These are phyloP conservation scores for Drosophila mimetica DNA, from an alignment of 2,888 invertebrate genomes.

Conservation along the genomic window DNA sequence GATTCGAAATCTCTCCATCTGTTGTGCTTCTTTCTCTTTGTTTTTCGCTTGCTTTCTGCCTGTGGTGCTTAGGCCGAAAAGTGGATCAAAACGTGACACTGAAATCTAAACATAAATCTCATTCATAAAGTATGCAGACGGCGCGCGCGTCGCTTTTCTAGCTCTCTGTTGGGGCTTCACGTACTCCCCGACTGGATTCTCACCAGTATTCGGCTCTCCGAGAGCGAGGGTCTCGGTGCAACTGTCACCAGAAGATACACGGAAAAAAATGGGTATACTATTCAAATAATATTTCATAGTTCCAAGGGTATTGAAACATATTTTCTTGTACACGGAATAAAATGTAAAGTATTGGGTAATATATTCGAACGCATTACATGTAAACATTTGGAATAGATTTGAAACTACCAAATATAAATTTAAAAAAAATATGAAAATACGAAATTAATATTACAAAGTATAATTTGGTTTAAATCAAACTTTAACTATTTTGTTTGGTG, in stretches of 20 bases:
- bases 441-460: no score
- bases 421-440: no score
- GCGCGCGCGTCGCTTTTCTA: constrained; percentile 15
- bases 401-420: no score
- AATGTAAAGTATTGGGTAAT: no score
- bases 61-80: constrained; percentile 44
- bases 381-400: no score
- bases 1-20: constrained; percentile 11
- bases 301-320: no score
- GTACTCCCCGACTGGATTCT: constrained; percentile 1
- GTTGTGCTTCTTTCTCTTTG: constrained; percentile 9
- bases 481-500: no score
- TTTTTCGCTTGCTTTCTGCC: not conserved
- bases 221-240: constrained; percentile 40
- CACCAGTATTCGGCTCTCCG: not conserved
- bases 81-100: constrained; percentile 77
- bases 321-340: no score
- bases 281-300: no score
- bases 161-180: constrained; percentile 10
- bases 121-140: constrained; percentile 70
- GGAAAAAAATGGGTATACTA: not conserved
- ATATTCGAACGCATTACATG: no score
- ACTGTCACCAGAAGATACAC: constrained; percentile 21
- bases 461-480: no score
- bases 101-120: constrained; percentile 74